Base-by-base conservation (phyloP, 2,888 invertebrate species). In the Leptinotarsa juncta region DNA sequence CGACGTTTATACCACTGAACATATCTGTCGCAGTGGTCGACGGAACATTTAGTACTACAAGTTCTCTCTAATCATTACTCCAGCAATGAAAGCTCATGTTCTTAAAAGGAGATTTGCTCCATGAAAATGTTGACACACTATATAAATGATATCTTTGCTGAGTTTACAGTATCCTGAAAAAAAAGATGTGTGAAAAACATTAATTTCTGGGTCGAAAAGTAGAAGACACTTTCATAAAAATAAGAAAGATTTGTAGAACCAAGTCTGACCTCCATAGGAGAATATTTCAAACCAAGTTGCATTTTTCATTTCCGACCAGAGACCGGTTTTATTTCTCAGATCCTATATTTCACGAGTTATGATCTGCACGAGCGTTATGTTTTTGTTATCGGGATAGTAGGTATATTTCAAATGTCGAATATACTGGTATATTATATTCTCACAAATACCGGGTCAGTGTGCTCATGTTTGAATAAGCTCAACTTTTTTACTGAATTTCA, bases 221-320 rank as follows among this genome's bases (percentile, higher is more conserved):
- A 3, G 42, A 42, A 42, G 42, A 42, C 12, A 42, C 10, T 42
- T 42, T 42, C 10, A 3, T 42, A 3, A 42, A 42, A 42, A 42
- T 42, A 10, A 42, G 42, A 42, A 42, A 42, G 42, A 10, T 10
- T 42, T 42, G 42, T 18, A 12, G 2, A 14, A 57, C 23, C 20
- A 23, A 42, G 3, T 42, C 3, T 57, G 57, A 23, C 57, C 57
- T 57, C 23, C 23, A 26, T 23, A 23, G 4, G 14, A 23, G 20
- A 23, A 57, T 57, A 57, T 14, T 57, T 57, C 57, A 57, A 57
- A 57, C 20, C 57, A 23, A 57, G 15, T 23, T 57, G 57, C 57
- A 57, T 57, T 57, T 57, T 57, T 57, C 57, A 57, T 57, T 57
- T 23, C 57, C 57, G 23, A 57, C 14, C 23, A 57, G 18, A 10